Evolutionary conservation across 2,797 vertebrate species (phyloP), one percentile per base, ranked within the genome.

Genomic region (Syndactyla subalaris): DNA sequence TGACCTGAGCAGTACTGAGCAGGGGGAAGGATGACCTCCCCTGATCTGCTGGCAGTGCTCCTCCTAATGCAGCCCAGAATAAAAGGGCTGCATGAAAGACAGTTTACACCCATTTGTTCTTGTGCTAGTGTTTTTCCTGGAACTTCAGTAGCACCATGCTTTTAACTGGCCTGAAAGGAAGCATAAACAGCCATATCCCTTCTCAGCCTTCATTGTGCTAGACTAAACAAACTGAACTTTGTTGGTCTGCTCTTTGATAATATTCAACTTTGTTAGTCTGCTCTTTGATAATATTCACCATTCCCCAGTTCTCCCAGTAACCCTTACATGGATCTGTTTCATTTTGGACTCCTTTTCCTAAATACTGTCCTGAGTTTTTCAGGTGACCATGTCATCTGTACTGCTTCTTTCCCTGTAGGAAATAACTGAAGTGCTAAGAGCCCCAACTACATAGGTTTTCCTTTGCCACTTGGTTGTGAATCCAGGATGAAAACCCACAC

Each of bases 201-300:
- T 74, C 82, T 92, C 12, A 10, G 58, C 52, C 88, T 93, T 90
- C 81, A 62, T 88, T 94, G 78, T 79, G n/a, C 79, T 84, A 96
- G 96, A 95, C 94, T 95, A 96, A 96, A 97, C 93, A 97, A 92
- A 85, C 17, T 0, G 26, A 82, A 38, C 41, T 26, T 89, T 38
- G 36, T 38, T 73, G 57, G 72, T 54, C 66, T 73, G 73, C 46
- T 57, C 49, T 77, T 93, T 91, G 75, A 58, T 59, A 90, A 82
- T 84, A 75, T 32, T 81, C 48, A 62, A 38, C 36, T 38, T 38
- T 38, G 36, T 38, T 73, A 59, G 72, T 54, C 66, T 73, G 70
- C 46, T 57, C 49, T 77, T 93, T 91, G 75, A 58, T 59, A 90
- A 82, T 84, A 75, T 32, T 81, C 48, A 62, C 48, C 27, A 45